These are phyloP conservation scores for Ginglymostoma cirratum DNA, from an alignment of 2,113 vertebrate species.

Conservation along the genomic window DNA sequence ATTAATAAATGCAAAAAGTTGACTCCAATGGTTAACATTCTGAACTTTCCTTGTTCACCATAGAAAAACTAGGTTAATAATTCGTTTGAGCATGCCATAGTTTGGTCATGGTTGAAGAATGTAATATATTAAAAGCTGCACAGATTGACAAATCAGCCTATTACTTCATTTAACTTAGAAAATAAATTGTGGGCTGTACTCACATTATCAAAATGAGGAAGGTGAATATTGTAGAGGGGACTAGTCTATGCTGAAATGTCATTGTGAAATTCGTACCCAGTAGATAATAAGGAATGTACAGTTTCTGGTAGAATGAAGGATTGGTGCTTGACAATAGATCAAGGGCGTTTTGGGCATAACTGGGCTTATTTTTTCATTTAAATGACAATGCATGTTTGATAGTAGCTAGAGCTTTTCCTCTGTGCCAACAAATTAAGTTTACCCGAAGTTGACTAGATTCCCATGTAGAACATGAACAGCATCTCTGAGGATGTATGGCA, in stretches of 20 bases:
- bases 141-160: not conserved
- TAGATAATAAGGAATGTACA: not conserved
- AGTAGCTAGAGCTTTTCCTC: too few relatives aligned
- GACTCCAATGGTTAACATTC: not conserved
- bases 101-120: not conserved
- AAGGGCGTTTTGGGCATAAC: not conserved
- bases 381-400: not conserved
- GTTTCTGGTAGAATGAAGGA: not conserved
- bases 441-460: not conserved
- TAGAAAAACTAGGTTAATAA: not conserved
- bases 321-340: not conserved
- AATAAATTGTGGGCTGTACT: not conserved
- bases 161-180: not conserved
- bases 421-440: not conserved
- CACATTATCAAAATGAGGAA: not conserved
- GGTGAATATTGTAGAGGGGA: not conserved
- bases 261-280: not conserved
- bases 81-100: not conserved
- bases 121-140: not conserved
- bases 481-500: not conserved
- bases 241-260: not conserved
- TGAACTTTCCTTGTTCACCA: not conserved
- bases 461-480: not conserved
- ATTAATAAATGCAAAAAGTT: not conserved
- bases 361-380: not conserved